Evolutionary conservation across 2,888 invertebrate genomes (phyloP).

Genomic region (Charanyca ferruginea): DNA sequence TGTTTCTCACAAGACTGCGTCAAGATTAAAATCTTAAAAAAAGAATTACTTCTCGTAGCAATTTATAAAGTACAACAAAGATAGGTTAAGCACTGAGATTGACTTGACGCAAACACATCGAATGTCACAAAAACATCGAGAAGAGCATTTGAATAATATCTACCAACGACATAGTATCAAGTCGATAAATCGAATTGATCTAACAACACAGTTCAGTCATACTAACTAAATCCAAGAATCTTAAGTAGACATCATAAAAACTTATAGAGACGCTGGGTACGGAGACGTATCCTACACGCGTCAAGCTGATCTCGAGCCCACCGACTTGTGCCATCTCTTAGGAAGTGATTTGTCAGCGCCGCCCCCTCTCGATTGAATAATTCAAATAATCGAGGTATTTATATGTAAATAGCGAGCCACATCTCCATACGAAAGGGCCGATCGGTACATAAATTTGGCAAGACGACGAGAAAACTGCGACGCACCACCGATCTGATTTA

Average conservation of each 20-base stretch:
- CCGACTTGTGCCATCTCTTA: slow-evolving; percentile 89
- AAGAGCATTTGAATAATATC: slow-evolving; percentile 49
- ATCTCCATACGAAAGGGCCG: slow-evolving; percentile 91
- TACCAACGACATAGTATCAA: slow-evolving; percentile 55
- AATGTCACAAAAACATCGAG: slow-evolving; percentile 56
- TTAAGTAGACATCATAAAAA: slow-evolving; percentile 73
- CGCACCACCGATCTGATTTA: slow-evolving; percentile 90
- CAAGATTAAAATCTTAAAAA: slow-evolving; percentile 13
- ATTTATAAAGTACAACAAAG: slow-evolving; percentile 14
- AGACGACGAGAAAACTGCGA: slow-evolving; percentile 90
- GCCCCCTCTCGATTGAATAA: slow-evolving; percentile 92
- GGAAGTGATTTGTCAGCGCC: slow-evolving; percentile 91
- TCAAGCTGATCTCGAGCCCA: slow-evolving; percentile 84
- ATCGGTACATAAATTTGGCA: slow-evolving; percentile 91
- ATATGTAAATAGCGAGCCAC: slow-evolving; percentile 90
- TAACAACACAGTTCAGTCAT: slow-evolving; percentile 62
- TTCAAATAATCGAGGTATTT: slow-evolving; percentile 92
- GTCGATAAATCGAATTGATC: slow-evolving; percentile 61
- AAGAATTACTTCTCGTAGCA: slow-evolving; percentile 8
- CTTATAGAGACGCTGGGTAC: slow-evolving; percentile 66
- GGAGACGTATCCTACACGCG: slow-evolving; percentile 78
- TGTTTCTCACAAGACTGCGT: slow-evolving; percentile 22
- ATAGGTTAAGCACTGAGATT: background rate
- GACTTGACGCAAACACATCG: slow-evolving; percentile 45
- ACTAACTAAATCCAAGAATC: slow-evolving; percentile 64